phyloP scores from a whole-genome alignment of 2,888 invertebrate species.

The Trichopria drosophilae region DNA sequence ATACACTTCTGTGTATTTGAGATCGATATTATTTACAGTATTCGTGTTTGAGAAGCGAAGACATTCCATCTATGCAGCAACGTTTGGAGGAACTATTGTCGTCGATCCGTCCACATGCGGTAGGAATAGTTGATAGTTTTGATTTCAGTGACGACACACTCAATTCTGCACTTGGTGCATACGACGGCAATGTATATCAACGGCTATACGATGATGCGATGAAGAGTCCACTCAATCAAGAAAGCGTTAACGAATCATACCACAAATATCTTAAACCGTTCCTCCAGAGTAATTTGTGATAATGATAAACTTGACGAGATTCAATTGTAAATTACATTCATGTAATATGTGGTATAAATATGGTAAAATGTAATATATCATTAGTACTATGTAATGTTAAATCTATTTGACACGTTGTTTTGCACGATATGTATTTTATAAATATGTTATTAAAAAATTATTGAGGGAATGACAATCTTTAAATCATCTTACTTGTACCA shows the following conservation, averaged over 20 bases:
- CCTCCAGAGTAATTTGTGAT: conserved; percentile 73
- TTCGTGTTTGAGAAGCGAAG: conserved; percentile 61
- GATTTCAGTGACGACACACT: conserved; percentile 80
- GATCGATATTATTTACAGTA: conserved; percentile 64
- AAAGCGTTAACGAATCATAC: conserved; percentile 77
- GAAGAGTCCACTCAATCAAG: conserved; percentile 79
- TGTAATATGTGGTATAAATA: too few relatives aligned
- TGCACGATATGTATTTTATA: too few relatives aligned
- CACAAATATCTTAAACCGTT: conserved; percentile 77
- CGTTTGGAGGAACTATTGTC: conserved; percentile 73
- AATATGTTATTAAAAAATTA: too few relatives aligned
- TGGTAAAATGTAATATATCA: too few relatives aligned
- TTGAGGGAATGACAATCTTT: too few relatives aligned
- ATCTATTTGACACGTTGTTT: too few relatives aligned
- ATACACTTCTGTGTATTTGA: conserved; percentile 1
- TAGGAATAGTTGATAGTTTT: conserved; percentile 89
- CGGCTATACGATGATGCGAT: conserved; percentile 77
- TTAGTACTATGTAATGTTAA: too few relatives aligned
- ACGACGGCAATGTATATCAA: conserved; percentile 84
- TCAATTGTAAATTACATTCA: too few relatives aligned
- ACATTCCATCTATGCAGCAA: conserved; percentile 61
- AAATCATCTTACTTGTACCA: too few relatives aligned
- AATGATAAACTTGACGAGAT: too few relatives aligned
- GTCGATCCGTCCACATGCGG: conserved; percentile 81
- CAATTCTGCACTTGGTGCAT: conserved; percentile 75